Percentiles rank a stretch among this genome's conserved stretches.
Evolutionary conservation across 2,888 invertebrate species (phyloP).

Genomic region (Strigamia maritima): DNA sequence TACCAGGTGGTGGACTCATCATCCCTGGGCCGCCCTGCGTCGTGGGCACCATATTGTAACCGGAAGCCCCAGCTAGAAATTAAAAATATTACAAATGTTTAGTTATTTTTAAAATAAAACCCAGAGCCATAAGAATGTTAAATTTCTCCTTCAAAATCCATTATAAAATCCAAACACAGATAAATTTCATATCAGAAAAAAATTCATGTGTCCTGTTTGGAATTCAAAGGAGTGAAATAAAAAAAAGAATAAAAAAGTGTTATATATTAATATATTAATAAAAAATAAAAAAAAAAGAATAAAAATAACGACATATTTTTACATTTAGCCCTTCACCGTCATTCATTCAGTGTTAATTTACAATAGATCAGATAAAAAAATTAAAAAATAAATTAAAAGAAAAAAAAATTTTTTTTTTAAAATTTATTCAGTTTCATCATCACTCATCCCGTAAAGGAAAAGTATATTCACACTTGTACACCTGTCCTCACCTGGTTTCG

Average conservation of each 20-base stretch:
- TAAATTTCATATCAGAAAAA: too few relatives aligned
- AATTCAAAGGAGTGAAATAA: not conserved
- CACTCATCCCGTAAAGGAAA: too few relatives aligned
- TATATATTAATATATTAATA: too few relatives aligned
- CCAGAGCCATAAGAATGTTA: too few relatives aligned
- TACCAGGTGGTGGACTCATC: constrained; percentile 79
- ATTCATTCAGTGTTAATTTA: not conserved
- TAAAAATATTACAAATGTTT: not conserved
- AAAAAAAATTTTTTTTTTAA: not conserved
- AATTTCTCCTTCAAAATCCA: too few relatives aligned
- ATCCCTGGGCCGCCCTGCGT: constrained; percentile 82
- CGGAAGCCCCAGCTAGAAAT: constrained; percentile 62
- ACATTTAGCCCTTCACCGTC: not conserved
- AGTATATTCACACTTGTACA: not conserved
- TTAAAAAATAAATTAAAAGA: not conserved
- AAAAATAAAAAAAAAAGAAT: too few relatives aligned
- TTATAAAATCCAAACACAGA: too few relatives aligned
- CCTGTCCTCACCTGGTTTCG: constrained; percentile 19
- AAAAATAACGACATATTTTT: not conserved
- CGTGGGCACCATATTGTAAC: constrained; percentile 78
- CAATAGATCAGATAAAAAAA: not conserved
- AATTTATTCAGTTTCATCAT: too few relatives aligned
- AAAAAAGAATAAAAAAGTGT: not conserved
- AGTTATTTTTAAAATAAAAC: too few relatives aligned
- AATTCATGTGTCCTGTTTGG: not conserved